phyloP scores from a whole-genome alignment of 2,113 vertebrate species.

The Alligator mississippiensis region DNA sequence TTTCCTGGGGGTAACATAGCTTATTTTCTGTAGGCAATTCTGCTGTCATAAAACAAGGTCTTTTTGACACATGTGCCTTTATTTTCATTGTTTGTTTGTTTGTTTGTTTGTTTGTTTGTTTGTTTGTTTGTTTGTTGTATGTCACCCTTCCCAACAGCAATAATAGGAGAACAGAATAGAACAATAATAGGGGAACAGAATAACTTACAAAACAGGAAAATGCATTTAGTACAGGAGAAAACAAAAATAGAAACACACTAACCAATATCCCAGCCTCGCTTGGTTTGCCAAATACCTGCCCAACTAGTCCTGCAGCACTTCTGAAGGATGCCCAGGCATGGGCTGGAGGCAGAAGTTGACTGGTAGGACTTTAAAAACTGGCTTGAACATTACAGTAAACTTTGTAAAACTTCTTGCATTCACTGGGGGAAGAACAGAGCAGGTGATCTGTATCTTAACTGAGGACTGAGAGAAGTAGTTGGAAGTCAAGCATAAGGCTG shows the following conservation, averaged over 20 bases:
- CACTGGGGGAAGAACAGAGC: background rate
- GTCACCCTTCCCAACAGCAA: too few relatives aligned
- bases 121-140: background rate
- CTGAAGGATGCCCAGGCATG: too few relatives aligned
- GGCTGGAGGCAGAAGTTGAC: too few relatives aligned
- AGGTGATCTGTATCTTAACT: background rate
- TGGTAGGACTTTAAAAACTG: background rate
- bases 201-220: background rate
- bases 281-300: too few relatives aligned
- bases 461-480: background rate
- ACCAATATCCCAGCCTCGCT: too few relatives aligned
- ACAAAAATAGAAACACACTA: too few relatives aligned
- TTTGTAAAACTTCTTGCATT: background rate
- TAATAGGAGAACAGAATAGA: too few relatives aligned
- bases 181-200: background rate
- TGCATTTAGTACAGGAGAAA: background rate
- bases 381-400: background rate
- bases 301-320: too few relatives aligned
- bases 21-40: background rate
- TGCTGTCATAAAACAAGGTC: accelerated
- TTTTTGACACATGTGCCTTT: background rate
- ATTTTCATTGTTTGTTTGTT: background rate
- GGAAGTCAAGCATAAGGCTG: too few relatives aligned
- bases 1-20: background rate
- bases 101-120: background rate